Base-by-base conservation (phyloP, 2,113 vertebrate genomes). In the Notothenia coriiceps region DNA sequence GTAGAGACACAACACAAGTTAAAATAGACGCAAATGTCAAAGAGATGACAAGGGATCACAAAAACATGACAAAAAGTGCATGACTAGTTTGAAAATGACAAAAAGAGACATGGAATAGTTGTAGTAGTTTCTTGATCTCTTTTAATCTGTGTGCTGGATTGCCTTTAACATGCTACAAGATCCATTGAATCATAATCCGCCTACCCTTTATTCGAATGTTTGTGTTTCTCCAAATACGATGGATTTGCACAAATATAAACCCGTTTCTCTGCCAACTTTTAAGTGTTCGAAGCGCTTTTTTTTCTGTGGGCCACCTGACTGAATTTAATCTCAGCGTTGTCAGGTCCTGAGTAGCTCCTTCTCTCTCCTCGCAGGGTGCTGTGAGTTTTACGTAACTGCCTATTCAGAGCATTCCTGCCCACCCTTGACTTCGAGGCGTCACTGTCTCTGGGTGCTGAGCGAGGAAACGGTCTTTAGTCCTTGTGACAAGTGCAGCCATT, bases 401-500 rank as follows among this genome's bases (percentile, higher is more conserved):
- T 92, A 86, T 93, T 93, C 91, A 92, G 89, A 87, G 82, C 91
- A 91, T 89, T 94, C 88, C 90, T 91, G 84, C 86, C 80, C 91
- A 90, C 89, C 89, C 89, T 91, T 88, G 87, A 91, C 91, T 93
- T 90, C 90, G 89, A 92, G 81, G 88, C 89, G 85, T 91, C 74
- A 72, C 90, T 93, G 89, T 93, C 82, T 93, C 74, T 82, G 76
- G 87, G 84, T 81, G 89, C 84, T 77, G 62, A 81, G 88, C 47
- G 33, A 82, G 84, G 77, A 73, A 87, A 86, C 85, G 76, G 82
- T 80, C 90, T 91, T 92, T 83, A 88, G 87, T 89, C 79, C 87
- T 88, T 75, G 85, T 93, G 91, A 93, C 91, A 91, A 91, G 88
- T 82, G 91, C 82, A 81, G 80, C 74, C 88, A 83, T 86, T 91